phyloP scores from a whole-genome alignment of 2,113 vertebrate species.

The Strix uralensis region DNA sequence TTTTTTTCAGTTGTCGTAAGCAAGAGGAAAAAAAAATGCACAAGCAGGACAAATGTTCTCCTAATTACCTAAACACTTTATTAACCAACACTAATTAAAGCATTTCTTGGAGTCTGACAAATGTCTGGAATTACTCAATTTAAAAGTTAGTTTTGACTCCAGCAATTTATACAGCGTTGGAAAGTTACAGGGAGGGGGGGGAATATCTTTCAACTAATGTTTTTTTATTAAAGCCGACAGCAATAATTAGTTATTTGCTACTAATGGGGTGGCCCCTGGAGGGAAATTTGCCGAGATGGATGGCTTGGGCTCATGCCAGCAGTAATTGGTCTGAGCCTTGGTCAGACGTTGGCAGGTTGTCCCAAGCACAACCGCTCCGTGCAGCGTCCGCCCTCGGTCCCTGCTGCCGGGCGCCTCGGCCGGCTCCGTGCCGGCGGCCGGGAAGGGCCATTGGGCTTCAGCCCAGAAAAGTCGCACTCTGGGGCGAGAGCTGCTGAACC shows the following conservation, averaged over 20 bases:
- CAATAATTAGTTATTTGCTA: conserved; percentile 51
- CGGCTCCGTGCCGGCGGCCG: fast-evolving
- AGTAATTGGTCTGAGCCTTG: not conserved
- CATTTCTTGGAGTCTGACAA: conserved; percentile 74
- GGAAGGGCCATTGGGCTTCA: not conserved
- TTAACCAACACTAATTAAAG: conserved; percentile 77
- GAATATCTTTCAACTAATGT: conserved; percentile 49
- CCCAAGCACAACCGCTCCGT: not conserved
- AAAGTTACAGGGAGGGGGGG: conserved; percentile 44
- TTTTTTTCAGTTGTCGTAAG: conserved; percentile 54
- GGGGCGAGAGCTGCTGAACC: not conserved
- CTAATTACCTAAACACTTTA: conserved; percentile 77
- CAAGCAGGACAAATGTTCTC: conserved; percentile 63
- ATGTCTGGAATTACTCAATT: conserved; percentile 74
- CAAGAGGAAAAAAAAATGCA: conserved; percentile 41
- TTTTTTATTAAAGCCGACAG: conserved; percentile 57
- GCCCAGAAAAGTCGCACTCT: fast-evolving
- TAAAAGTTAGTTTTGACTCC: conserved; percentile 71
- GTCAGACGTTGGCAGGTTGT: not conserved
- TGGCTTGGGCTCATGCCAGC: conserved; percentile 26
- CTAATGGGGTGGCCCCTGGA: conserved; percentile 17
- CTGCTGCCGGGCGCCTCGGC: not conserved
- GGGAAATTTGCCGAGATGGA: conserved; percentile 23
- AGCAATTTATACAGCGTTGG: conserved; percentile 64
- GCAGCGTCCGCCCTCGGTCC: not conserved